Conservation (phyloP, 2,797 vertebrate species). For the Mergus octosetaceus region DNA sequence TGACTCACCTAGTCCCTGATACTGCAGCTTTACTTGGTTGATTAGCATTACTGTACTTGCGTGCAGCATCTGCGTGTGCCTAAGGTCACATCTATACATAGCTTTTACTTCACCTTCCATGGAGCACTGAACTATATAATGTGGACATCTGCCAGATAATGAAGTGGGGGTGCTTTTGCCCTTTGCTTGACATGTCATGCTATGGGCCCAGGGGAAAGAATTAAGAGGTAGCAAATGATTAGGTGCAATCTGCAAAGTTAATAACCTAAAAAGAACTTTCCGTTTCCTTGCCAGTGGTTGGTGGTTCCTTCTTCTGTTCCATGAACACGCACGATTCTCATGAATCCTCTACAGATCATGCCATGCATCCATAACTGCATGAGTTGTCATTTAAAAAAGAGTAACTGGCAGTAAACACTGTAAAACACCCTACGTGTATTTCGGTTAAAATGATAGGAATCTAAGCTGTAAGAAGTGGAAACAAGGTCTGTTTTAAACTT, state of each 20-base stretch:
- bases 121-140: not conserved
- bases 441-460: not conserved
- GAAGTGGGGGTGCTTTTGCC: not conserved
- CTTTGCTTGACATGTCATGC: not conserved
- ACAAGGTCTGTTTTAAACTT: not conserved
- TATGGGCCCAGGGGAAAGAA: not conserved
- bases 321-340: not conserved
- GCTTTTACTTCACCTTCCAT: not conserved
- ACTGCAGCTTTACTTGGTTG: constrained; percentile 43
- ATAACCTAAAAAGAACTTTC: not conserved
- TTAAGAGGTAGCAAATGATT: not conserved
- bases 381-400: not conserved
- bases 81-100: not conserved
- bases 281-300: not conserved
- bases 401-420: not conserved
- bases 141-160: not conserved
- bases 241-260: not conserved
- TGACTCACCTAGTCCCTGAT: constrained; percentile 29
- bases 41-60: constrained; percentile 24
- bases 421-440: not conserved
- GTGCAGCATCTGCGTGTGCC: not conserved
- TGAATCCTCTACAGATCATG: not conserved
- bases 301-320: not conserved
- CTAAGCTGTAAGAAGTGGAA: not conserved
- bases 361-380: not conserved